Conservation (phyloP, 2,113 vertebrate genomes). For the Tetraodon nigroviridis region DNA sequence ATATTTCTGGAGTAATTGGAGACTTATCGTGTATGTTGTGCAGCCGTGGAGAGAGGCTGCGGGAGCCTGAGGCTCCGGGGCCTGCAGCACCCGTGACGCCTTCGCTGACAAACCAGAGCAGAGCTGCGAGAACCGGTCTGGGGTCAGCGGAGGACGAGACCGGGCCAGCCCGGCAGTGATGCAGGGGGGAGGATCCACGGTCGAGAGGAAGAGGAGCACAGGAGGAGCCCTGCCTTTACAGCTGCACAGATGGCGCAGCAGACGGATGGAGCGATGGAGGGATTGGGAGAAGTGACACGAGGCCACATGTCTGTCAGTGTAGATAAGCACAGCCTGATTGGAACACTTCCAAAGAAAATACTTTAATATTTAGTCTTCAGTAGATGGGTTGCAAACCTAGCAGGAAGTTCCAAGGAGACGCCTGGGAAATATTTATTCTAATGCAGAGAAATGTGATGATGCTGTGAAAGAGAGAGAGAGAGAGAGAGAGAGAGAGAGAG, state of each 20-base stretch:
- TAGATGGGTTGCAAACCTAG: slow-evolving; percentile 53
- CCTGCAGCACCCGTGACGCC: neutral
- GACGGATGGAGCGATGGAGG: slow-evolving; percentile 61
- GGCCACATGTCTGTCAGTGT: slow-evolving; percentile 47
- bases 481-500: slow-evolving; percentile 17
- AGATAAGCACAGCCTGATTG: slow-evolving; percentile 47
- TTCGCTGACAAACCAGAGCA: slow-evolving; percentile 6
- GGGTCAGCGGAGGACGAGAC: slow-evolving; percentile 20
- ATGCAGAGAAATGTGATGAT: slow-evolving; percentile 17
- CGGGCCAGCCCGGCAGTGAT: slow-evolving; percentile 23
- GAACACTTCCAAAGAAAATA: slow-evolving; percentile 51
- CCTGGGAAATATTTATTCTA: slow-evolving; percentile 61
- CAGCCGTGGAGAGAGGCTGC: neutral
- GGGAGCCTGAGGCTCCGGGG: slow-evolving; percentile 13
- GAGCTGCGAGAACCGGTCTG: slow-evolving; percentile 20
- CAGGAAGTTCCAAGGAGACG: slow-evolving; percentile 36
- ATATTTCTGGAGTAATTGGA: slow-evolving; percentile 20
- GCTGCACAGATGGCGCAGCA: slow-evolving; percentile 70
- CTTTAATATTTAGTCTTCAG: slow-evolving; percentile 64
- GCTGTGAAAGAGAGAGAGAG: slow-evolving; percentile 14
- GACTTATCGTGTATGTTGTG: slow-evolving; percentile 22
- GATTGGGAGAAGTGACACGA: slow-evolving; percentile 34
- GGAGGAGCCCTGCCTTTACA: slow-evolving; percentile 45
- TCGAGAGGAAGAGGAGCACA: slow-evolving; percentile 35
- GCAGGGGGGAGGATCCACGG: slow-evolving; percentile 28